Evolutionary conservation across 1,140 invertebrate genomes (phyloP), one percentile per base, ranked within the genome.

Genomic region (Tetragnatha versicolor): DNA sequence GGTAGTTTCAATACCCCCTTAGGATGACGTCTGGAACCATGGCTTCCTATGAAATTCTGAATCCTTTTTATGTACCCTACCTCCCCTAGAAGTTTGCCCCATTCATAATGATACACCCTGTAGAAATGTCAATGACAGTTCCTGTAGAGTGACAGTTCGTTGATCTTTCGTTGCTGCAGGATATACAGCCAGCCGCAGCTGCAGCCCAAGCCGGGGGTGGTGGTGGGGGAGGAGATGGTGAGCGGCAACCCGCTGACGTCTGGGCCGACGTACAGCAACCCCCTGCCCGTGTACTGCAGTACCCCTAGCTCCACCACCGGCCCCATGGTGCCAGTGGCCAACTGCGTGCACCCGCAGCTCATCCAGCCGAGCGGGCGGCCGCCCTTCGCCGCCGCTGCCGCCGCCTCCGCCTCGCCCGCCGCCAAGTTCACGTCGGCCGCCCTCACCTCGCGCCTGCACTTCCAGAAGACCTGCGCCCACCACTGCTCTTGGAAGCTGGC

Each of bases 401-500:
- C n/a, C n/a, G n/a, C n/a, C n/a, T n/a, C n/a, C n/a, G n/a, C n/a
- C n/a, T 53, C 78, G 22, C 29, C 53, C 31, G 29, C 80, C 42
- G 79, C 77, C 7, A 75, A 78, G 25, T 82, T 82, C 61, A 72
- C 80, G 7, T 81, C 81, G 4, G 61, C 81, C 5, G 66, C 79
- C 29, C 61, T 80, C 25, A 78, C 45, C 37, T 90, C 90, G 85
- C 87, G 92, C 39, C 93, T 94, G 85, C 94, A 96, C 85, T 94
- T 95, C 84, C 91, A 93, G 83, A 96, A 96, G 88, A 93, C 92
- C 80, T 89, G 93, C 81, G 92, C 78, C 6, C 81, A 82, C 42
- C 90, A 90, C 85, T 97, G 94, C 86, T 93, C 92, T 63, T 96
- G 94, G 93, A 93, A 93, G 86, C 93, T 94, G 85, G 91, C 94